A percentile compares a stretch with the other conserved stretches of the same genome.
These are phyloP conservation scores for Callocephalon fimbriatum DNA, from an alignment of 2,113 vertebrate genomes.

Conservation along the genomic window DNA sequence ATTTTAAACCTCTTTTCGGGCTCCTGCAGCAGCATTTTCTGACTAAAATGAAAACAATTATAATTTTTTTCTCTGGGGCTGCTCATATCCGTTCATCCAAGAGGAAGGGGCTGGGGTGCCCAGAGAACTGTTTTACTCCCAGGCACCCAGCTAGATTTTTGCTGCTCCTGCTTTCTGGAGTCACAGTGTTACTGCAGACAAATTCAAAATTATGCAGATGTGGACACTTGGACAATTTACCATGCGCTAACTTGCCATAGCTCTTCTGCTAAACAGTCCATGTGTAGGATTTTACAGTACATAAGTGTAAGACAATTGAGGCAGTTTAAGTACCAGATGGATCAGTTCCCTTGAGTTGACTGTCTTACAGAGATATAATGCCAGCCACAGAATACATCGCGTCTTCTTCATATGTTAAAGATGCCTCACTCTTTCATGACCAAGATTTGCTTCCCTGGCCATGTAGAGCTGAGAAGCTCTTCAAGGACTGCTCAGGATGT, in stretches of 20 bases:
- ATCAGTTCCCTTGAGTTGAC: not conserved
- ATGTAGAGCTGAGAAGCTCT: not conserved
- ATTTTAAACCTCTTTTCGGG: not conserved
- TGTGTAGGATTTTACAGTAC: not conserved
- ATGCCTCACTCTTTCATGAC: not conserved
- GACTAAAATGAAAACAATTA: not conserved
- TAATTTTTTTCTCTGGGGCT: not conserved
- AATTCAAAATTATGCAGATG: not conserved
- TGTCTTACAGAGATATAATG: not conserved
- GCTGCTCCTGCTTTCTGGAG: not conserved
- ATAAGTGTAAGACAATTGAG: not conserved
- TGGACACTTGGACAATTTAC: not conserved
- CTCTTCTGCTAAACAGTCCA: not conserved
- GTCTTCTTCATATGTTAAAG: not conserved
- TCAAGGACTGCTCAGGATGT: not conserved
- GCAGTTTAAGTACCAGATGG: not conserved
- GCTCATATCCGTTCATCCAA: not conserved
- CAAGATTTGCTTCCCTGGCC: not conserved
- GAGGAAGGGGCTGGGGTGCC: not conserved
- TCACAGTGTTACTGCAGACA: not conserved
- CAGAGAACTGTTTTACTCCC: not conserved
- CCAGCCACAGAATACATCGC: not conserved
- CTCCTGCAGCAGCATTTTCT: not conserved
- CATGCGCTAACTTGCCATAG: not conserved
- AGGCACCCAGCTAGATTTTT: not conserved